Base-by-base conservation (phyloP, 2,797 vertebrate genomes). In the Craterocephalus amniculus region DNA sequence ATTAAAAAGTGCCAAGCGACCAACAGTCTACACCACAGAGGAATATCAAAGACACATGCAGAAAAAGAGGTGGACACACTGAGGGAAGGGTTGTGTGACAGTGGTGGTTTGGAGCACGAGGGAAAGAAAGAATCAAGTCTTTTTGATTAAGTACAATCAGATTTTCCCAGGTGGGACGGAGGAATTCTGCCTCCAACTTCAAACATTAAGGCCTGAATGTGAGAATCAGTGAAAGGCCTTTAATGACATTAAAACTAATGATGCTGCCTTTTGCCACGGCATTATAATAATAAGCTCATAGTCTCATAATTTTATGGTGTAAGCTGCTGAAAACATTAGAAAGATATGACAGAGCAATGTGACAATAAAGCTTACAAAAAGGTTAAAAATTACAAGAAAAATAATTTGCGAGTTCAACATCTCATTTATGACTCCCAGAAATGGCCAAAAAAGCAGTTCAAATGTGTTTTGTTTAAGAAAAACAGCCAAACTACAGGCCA, bases 91-190 rank as follows among this genome's bases (percentile, higher is more conserved):
- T 76, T 79, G 83, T 65, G 70, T 49, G 84, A 82, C 72, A 74
- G 80, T 82, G 87, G 72, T 63, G 63, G 61, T 57, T 64, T 38
- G 38, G 67, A 67, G 59, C 61, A 22, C 60, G 45, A 75, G 59
- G 72, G 64, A 70, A 89, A 82, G 78, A 87, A 87, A 89, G 79
- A 90, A 92, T 90, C 86, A 83, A 88, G 85, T 90, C 86, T 90
- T 92, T 74, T 77, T 45, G 8, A 56, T 79, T 74, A 6, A 24
- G 69, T 68, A n/a, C 32, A 78, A 49, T 75, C 49, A 1, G 62
- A 72, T 70, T 63, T 70, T 76, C 62, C 72, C 64, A 56, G 32
- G 38, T 70, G 36, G 38, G 49, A 67, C 24, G 6, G 51, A 52
- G 45, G 40, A 52, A 78, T 77, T 58, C 59, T 59, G 40, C 20